A percentile compares a stretch with the other conserved stretches of the same genome.
phyloP scores from a whole-genome alignment of 1,140 invertebrate genomes.

The Drosophila pallidifrons region DNA sequence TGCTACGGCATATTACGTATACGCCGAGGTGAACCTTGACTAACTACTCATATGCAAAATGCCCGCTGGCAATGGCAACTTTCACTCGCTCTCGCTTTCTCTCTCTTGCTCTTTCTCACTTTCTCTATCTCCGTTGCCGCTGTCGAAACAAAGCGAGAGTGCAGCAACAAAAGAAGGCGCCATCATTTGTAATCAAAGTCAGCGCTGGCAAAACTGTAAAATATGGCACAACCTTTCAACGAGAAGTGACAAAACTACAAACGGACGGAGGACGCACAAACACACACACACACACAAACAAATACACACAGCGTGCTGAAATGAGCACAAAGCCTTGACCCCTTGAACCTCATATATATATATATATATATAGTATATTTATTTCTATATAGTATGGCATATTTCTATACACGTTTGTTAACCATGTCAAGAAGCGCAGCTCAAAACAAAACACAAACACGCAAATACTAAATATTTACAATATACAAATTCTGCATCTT shows the following conservation, averaged over 20 bases:
- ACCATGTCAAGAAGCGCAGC: constrained; percentile 52
- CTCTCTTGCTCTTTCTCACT: background rate
- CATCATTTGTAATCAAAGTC: constrained; percentile 72
- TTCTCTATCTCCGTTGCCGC: background rate
- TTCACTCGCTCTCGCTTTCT: background rate
- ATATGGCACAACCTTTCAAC: constrained; percentile 51
- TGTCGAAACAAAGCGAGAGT: constrained; percentile 14
- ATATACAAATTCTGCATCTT: constrained; percentile 25
- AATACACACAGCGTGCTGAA: constrained; percentile 18
- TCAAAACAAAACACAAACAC: constrained; percentile 31
- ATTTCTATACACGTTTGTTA: constrained; percentile 18
- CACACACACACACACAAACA: constrained; percentile 20
- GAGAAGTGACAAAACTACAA: background rate
- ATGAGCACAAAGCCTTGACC: constrained; percentile 53
- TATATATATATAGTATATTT: constrained; percentile 2
- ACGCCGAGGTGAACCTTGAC: constrained; percentile 45
- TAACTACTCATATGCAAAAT: constrained; percentile 53
- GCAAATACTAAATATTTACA: constrained; percentile 44
- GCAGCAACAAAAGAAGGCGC: constrained; percentile 44
- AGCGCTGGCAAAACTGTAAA: constrained; percentile 49
- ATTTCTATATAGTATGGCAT: constrained; percentile 1
- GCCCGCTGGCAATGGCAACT: constrained; percentile 51
- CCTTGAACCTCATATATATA: constrained; percentile 37
- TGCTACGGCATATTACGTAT: constrained; percentile 40
- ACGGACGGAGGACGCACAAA: constrained; percentile 20